These are phyloP conservation scores for Ceyx erithaca DNA, from an alignment of 2,797 vertebrate species.

Conservation along the genomic window DNA sequence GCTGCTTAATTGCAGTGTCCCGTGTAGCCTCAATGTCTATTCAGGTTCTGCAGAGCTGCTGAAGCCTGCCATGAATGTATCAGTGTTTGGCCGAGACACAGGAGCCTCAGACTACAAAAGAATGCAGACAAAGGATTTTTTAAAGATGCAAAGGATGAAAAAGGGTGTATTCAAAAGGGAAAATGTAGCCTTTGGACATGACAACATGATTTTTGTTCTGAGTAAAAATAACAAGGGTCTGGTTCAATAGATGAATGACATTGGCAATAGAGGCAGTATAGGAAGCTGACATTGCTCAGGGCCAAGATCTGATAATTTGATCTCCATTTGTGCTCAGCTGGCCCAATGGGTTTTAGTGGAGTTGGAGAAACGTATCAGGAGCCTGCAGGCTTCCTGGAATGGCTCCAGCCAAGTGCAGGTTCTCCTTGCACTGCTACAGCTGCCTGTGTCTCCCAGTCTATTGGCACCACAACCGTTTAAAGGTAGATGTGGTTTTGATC, in stretches of 20 bases:
- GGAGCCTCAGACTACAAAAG: conserved; percentile 50
- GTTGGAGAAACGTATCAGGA: conserved; percentile 16
- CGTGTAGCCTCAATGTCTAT: conserved; percentile 31
- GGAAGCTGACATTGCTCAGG: conserved; percentile 15
- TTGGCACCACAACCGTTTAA: neutral
- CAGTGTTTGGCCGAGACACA: conserved; percentile 52
- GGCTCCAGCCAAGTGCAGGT: neutral
- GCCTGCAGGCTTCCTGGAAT: conserved; percentile 46
- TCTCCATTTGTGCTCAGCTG: conserved; percentile 38
- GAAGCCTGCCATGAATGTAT: conserved; percentile 59
- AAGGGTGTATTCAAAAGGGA: conserved; percentile 22
- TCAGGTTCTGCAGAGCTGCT: conserved; percentile 59
- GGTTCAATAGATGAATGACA: neutral
- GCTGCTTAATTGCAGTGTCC: conserved; percentile 26
- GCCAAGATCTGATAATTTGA: conserved; percentile 45
- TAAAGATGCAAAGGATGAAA: conserved; percentile 25
- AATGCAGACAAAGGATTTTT: conserved; percentile 57
- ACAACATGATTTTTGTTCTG: conserved; percentile 55
- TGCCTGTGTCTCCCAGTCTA: neutral
- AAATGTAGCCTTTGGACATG: conserved; percentile 44
- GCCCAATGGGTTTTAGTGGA: neutral
- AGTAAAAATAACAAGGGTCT: conserved; percentile 31
- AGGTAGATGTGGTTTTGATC: neutral
- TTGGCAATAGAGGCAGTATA: neutral
- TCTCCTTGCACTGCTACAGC: neutral